Conservation (phyloP, 2,797 vertebrate genomes). For the Adrianichthys oophorus region DNA sequence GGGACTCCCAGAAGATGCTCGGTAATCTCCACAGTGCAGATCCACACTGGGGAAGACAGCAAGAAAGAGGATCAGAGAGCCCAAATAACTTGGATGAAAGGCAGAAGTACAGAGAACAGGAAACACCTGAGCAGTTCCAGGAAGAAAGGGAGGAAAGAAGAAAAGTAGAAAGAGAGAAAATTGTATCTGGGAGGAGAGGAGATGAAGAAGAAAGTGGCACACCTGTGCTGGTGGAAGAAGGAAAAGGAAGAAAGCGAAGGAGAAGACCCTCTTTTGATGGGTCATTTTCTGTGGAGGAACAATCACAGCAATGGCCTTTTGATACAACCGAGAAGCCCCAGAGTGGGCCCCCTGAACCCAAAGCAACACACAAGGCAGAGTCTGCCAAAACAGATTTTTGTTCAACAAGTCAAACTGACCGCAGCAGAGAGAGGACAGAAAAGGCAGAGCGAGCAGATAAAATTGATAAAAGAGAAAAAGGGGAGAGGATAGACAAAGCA, state of each 20-base stretch:
- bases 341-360: constrained; percentile 70
- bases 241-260: constrained; percentile 77
- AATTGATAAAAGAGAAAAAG: constrained; percentile 64
- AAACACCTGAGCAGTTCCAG: constrained; percentile 55
- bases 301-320: constrained; percentile 77
- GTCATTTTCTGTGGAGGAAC: constrained; percentile 79
- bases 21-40: constrained; percentile 79
- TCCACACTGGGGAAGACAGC: constrained; percentile 84
- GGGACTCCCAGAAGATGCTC: constrained; percentile 83
- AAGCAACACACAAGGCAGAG: constrained; percentile 76
- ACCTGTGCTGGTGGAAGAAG: constrained; percentile 69
- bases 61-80: constrained; percentile 84
- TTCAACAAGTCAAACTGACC: constrained; percentile 55
- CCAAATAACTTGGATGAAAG: constrained; percentile 82
- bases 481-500: constrained; percentile 46
- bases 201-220: constrained; percentile 75
- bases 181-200: constrained; percentile 57
- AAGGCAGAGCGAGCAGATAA: constrained; percentile 60
- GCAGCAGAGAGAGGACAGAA: constrained; percentile 53
- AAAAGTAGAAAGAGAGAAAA: constrained; percentile 66
- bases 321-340: constrained; percentile 73
- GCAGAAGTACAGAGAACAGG: constrained; percentile 74
- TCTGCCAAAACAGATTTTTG: constrained; percentile 69
- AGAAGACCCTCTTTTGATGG: constrained; percentile 83
- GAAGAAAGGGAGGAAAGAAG: constrained; percentile 71